Evolutionary conservation across 2,888 invertebrate species (phyloP), one percentile per base, ranked within the genome.

Genomic region (Mythimna ferrago): DNA sequence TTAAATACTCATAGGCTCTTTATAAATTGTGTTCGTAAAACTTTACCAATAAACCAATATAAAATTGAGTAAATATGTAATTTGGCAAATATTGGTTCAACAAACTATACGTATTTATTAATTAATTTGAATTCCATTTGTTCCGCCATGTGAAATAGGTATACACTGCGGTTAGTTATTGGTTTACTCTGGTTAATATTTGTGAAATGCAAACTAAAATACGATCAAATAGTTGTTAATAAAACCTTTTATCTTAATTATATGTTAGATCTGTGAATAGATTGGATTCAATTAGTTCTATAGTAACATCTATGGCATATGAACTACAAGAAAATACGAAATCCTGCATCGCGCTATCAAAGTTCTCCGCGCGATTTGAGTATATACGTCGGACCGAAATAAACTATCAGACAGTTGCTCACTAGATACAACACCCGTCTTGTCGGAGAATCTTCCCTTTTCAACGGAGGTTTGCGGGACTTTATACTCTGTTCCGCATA

Each of bases 61-160:
- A 38, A 56, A 51, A 61, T 64, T 35, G 35, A 56, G 41, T 56
- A 32, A 76, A 65, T 76, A 26, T 26, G 26, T 26, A 70, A 21
- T 61, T 61, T 26, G 16, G 16, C 35, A 35, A 61, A 57, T 48
- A 35, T 21, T 16, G 21, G 51, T 53, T 51, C 26, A 62, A 10
- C 51, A 53, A 61, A 56, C 56, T 56, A 56, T 32, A 32, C 4
- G 32, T 2, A 32, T 76, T 51, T 26, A 64, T 51, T 61, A 61
- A 60, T 56, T 51, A 70, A 26, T 7, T 11, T 21, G 35, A 44
- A 51, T 53, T 51, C 32, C 10, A 7, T 53, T 19, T 51, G 51
- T 65, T 76, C 26, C 44, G 10, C 32, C 11, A 21, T 60, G 11
- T 68, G 2, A 64, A 76, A 60, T 54, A 53, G 48, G 48, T 16